These are phyloP conservation scores for Nannoperca australis DNA, from an alignment of 2,797 vertebrate genomes.

Conservation along the genomic window DNA sequence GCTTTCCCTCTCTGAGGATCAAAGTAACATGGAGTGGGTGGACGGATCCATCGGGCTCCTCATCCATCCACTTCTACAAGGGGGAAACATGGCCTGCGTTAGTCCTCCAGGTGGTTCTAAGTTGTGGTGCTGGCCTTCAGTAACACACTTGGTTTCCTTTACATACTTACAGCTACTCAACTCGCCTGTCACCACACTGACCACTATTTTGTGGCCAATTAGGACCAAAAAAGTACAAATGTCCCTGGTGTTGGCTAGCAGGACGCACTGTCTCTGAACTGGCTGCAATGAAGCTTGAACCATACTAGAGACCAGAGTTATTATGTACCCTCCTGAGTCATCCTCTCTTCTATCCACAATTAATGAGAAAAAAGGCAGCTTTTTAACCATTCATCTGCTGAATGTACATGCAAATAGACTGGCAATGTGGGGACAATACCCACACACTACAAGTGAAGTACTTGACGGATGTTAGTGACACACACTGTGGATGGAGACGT, in stretches of 20 bases:
- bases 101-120: conserved; percentile 43
- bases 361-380: conserved; percentile 66
- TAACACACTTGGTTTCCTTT: conserved; percentile 33
- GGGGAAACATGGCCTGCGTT: conserved; percentile 28
- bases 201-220: conserved; percentile 22
- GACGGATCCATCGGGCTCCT: conserved; percentile 67
- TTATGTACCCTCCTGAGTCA: conserved; percentile 81
- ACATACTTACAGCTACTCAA: conserved; percentile 11
- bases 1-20: conserved; percentile 78
- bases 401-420: conserved; percentile 51
- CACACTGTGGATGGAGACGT: conserved; percentile 46
- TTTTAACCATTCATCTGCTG: conserved; percentile 78
- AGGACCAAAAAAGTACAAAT: conserved; percentile 49
- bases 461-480: conserved; percentile 61
- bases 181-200: conserved; percentile 27
- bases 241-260: conserved; percentile 37
- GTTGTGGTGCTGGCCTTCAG: conserved; percentile 17
- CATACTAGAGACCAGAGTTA: conserved; percentile 71
- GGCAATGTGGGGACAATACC: conserved; percentile 53
- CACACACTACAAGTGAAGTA: conserved; percentile 61
- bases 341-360: conserved; percentile 77
- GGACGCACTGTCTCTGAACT: conserved; percentile 59
- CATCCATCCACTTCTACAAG: conserved; percentile 47
- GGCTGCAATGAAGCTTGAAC: conserved; percentile 65
- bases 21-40: conserved; percentile 78